phyloP scores from a whole-genome alignment of 2,888 invertebrate genomes.

The Plagiodera versicolora region DNA sequence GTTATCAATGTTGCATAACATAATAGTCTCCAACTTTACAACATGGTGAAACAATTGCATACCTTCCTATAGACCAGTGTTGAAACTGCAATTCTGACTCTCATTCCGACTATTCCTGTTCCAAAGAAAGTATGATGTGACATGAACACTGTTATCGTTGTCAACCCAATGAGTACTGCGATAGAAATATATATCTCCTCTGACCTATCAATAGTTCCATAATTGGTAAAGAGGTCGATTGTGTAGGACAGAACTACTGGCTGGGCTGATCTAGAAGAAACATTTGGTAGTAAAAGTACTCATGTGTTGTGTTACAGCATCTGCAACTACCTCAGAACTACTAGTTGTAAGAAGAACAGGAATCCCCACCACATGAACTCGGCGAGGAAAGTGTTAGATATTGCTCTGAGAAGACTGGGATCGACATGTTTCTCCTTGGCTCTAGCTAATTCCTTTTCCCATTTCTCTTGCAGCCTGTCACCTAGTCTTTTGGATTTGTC shows the following conservation, averaged over 20 bases:
- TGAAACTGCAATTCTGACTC: constrained; percentile 76
- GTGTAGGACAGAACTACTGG: constrained; percentile 31
- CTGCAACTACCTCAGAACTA: constrained; percentile 36
- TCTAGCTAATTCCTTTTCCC: constrained; percentile 44
- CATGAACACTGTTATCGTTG: constrained; percentile 59
- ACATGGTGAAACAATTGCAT: no score
- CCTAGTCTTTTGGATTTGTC: constrained; percentile 67
- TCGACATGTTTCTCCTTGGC: constrained; percentile 24
- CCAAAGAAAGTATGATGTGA: constrained; percentile 65
- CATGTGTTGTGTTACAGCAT: no score
- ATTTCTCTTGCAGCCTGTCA: constrained; percentile 62
- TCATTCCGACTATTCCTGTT: constrained; percentile 66
- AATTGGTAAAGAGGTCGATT: constrained; percentile 25
- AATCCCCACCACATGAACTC: constrained; percentile 34
- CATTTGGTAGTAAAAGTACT: no score
- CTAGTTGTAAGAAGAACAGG: constrained; percentile 31
- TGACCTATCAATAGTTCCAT: not conserved
- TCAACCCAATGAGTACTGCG: constrained; percentile 57
- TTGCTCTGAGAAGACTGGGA: constrained; percentile 35
- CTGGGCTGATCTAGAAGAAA: constrained; percentile 56
- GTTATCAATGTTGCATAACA: no score
- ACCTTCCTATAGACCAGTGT: constrained; percentile 84
- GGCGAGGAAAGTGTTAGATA: constrained; percentile 32
- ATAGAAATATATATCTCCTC: constrained; percentile 63
- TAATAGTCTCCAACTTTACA: no score